Conservation (phyloP, 2,113 vertebrate species). For the Piprites chloris region DNA sequence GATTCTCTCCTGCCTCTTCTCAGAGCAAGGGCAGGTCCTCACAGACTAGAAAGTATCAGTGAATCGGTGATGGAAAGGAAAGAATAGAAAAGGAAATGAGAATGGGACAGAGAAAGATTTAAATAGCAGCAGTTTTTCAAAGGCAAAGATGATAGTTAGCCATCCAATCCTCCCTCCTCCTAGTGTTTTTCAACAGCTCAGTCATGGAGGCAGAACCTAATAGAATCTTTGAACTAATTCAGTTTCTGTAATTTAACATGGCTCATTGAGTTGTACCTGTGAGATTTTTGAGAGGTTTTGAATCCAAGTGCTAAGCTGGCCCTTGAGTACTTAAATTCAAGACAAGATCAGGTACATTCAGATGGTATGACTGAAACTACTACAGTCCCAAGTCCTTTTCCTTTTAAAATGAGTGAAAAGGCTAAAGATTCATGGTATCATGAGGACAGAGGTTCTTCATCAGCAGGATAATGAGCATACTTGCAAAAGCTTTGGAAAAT, state of each 20-base stretch:
- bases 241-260: slow-evolving; percentile 35
- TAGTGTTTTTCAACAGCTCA: not conserved
- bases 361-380: not conserved
- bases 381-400: not conserved
- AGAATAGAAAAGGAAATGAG: not conserved
- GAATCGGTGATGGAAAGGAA: not conserved
- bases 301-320: not conserved
- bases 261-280: not conserved
- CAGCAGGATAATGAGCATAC: not conserved
- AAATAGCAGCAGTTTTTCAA: not conserved
- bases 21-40: not conserved
- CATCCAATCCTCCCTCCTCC: not conserved
- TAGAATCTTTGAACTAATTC: slow-evolving; percentile 17
- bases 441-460: not conserved
- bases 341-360: not conserved
- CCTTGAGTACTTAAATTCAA: not conserved
- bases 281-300: not conserved
- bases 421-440: not conserved
- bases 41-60: not conserved
- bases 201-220: not conserved
- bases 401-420: not conserved
- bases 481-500: not conserved
- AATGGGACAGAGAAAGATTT: not conserved
- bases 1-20: not conserved
- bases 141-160: not conserved